Conservation (phyloP, 2,797 vertebrate genomes). For the Betta splendens region DNA sequence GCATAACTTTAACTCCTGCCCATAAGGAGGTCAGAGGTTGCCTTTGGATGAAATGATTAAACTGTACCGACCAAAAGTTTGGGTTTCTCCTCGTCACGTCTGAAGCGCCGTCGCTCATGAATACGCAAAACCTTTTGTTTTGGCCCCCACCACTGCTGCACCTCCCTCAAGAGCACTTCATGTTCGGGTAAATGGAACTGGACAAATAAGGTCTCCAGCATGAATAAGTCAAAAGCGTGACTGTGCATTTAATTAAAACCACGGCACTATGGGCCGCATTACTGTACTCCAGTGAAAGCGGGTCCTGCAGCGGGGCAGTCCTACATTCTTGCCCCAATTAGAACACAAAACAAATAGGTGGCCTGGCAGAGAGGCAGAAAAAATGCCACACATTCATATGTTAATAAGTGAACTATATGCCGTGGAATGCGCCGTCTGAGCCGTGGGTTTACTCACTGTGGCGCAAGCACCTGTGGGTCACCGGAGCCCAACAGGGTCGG, state of each 20-base stretch:
- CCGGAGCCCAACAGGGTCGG: constrained; percentile 24
- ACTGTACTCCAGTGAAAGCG: constrained; percentile 33
- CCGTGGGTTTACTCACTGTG: not conserved
- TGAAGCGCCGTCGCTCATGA: constrained; percentile 66
- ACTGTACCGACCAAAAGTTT: constrained; percentile 40
- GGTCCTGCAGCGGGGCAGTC: constrained; percentile 47
- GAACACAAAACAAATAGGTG: constrained; percentile 70
- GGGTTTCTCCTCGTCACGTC: constrained; percentile 40
- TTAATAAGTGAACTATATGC: constrained; percentile 56
- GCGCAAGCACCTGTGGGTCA: constrained; percentile 20
- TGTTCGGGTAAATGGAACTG: constrained; percentile 71
- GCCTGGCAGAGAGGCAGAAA: constrained; percentile 25
- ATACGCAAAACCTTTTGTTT: constrained; percentile 79
- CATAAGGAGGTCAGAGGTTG: constrained; percentile 35
- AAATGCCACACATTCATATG: constrained; percentile 67
- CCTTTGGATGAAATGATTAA: constrained; percentile 13
- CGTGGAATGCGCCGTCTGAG: constrained; percentile 35
- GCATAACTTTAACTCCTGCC: constrained; percentile 16
- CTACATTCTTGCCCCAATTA: constrained; percentile 78
- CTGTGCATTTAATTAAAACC: constrained; percentile 47
- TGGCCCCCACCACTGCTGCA: constrained; percentile 35
- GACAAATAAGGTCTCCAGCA: constrained; percentile 66
- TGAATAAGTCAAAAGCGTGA: constrained; percentile 74
- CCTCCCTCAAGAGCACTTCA: constrained; percentile 60
- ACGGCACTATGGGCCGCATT: constrained; percentile 23